Conservation (phyloP, 2,113 vertebrate species). For the Noctilio leporinus region DNA sequence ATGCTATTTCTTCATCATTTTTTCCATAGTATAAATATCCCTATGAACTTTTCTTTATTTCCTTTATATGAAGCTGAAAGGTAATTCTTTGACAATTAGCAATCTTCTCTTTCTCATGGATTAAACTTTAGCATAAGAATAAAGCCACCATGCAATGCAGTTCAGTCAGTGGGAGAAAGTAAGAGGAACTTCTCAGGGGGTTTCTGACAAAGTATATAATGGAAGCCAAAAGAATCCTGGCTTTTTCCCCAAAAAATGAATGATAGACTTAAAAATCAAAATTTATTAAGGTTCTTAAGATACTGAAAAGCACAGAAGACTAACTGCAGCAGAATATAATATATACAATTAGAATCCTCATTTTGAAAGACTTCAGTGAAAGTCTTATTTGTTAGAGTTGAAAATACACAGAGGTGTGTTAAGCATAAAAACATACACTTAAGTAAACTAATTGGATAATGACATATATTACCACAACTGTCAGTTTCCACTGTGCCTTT, state of each 20-base stretch:
- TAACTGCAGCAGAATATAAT: conserved; percentile 48
- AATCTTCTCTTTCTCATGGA: conserved; percentile 46
- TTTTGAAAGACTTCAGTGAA: conserved; percentile 59
- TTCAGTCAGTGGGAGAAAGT: conserved; percentile 26
- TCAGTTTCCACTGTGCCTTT: conserved; percentile 75
- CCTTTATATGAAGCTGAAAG: not conserved
- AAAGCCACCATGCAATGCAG: not conserved
- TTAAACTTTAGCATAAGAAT: conserved; percentile 38
- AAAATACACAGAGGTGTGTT: conserved; percentile 69
- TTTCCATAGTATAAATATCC: not conserved
- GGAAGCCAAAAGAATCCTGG: conserved; percentile 24
- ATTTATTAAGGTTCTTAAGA: conserved; percentile 29
- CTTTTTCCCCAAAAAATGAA: conserved; percentile 7
- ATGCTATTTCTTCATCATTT: not conserved
- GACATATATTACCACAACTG: conserved; percentile 74
- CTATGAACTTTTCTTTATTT: conserved; percentile 36
- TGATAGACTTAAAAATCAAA: conserved; percentile 43
- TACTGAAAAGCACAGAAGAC: conserved; percentile 24
- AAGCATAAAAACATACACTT: conserved; percentile 68
- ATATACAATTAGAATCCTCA: conserved; percentile 34
- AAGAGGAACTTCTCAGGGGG: not conserved
- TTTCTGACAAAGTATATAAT: conserved; percentile 40
- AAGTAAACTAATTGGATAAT: conserved; percentile 80
- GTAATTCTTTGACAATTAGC: conserved; percentile 49
- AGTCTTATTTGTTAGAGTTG: conserved; percentile 50